Evolutionary conservation across 2,113 vertebrate genomes (phyloP), one percentile per base, ranked within the genome.

Genomic region (Neofelis nebulosa): DNA sequence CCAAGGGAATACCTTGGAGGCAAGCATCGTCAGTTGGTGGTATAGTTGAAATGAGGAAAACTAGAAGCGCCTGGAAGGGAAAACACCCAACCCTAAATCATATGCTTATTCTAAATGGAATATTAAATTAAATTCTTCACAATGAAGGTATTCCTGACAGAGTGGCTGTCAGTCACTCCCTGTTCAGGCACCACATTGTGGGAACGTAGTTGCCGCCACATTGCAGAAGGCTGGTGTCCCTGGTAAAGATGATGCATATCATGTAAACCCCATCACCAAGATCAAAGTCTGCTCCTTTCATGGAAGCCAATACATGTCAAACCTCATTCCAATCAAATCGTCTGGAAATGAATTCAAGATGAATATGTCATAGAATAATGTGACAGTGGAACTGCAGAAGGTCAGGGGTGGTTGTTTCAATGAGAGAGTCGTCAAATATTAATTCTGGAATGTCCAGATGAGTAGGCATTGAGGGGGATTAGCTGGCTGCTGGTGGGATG

Each of bases 341-440:
- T 98, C 99, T 95, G 98, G 99, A 99, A 99, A 99, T 99, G 99
- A 99, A 99, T 99, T 99, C 99, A 99, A 98, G 98, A 99, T 99
- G 99, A 99, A 98, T 99, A 99, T 99, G 98, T 99, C 99, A 99
- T 99, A 98, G 98, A 99, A 98, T 99, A 99, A 99, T 98, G 98
- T 99, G 99, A 99, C 99, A 99, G 98, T 99, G 98, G 98, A 98
- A 99, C 98, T 99, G 98, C 98, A 98, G 97, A 98, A 98, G 99
- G 99, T 99, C 99, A 99, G 97, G 98, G 99, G 99, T 99, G 98
- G 98, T 98, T 98, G 98, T 99, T 99, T 99, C 98, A 98, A 99
- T 99, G 99, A 99, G 98, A 99, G 98, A 98, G 98, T 98, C 99
- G 98, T 99, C 99, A 99, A 98, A 99, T 99, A 99, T 99, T 98